A percentile compares a stretch with the other conserved stretches of the same genome.
Evolutionary conservation across 1,140 invertebrate genomes (phyloP).

Genomic region (Achroia grisella): DNA sequence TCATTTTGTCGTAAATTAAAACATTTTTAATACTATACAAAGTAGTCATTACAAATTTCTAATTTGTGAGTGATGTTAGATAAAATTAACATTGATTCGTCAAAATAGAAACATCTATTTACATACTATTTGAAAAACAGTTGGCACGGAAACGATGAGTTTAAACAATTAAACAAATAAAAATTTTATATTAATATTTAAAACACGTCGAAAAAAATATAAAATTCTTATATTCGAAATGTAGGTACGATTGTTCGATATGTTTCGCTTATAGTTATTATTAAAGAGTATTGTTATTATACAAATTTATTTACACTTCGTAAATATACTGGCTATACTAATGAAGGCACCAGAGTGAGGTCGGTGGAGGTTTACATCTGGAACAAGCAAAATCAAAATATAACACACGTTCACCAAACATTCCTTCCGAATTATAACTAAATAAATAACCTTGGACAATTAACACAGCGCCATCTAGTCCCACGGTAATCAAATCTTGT

Average conservation of each 20-base stretch:
- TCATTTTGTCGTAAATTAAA: slow-evolving; percentile 40
- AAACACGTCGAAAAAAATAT: slow-evolving; percentile 24
- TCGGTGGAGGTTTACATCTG: slow-evolving; percentile 65
- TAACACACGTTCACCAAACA: too few relatives aligned
- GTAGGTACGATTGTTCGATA: slow-evolving; percentile 65
- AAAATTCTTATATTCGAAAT: slow-evolving; percentile 29
- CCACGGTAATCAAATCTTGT: too few relatives aligned
- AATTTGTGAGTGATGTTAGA: slow-evolving; percentile 23
- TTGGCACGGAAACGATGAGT: slow-evolving; percentile 46
- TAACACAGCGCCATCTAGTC: too few relatives aligned
- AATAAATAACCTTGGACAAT: too few relatives aligned
- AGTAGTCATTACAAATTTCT: slow-evolving; percentile 35
- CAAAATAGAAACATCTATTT: slow-evolving; percentile 34
- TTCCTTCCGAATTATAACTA: too few relatives aligned
- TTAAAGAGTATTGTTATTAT: slow-evolving; percentile 50
- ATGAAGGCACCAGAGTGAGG: slow-evolving; percentile 69
- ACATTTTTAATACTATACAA: slow-evolving; percentile 33
- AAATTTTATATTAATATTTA: too few relatives aligned
- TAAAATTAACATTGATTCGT: slow-evolving; percentile 15
- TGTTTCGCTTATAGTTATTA: slow-evolving; percentile 44
- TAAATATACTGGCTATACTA: slow-evolving; percentile 43
- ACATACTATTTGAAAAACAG: slow-evolving; percentile 22
- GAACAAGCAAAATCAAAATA: slow-evolving; percentile 18
- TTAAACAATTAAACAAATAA: slow-evolving; percentile 8
- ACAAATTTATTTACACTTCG: slow-evolving; percentile 63